Evolutionary conservation across 2,113 vertebrate genomes (phyloP), one percentile per base, ranked within the genome.

Genomic region (Forbesichthys papilliferus): DNA sequence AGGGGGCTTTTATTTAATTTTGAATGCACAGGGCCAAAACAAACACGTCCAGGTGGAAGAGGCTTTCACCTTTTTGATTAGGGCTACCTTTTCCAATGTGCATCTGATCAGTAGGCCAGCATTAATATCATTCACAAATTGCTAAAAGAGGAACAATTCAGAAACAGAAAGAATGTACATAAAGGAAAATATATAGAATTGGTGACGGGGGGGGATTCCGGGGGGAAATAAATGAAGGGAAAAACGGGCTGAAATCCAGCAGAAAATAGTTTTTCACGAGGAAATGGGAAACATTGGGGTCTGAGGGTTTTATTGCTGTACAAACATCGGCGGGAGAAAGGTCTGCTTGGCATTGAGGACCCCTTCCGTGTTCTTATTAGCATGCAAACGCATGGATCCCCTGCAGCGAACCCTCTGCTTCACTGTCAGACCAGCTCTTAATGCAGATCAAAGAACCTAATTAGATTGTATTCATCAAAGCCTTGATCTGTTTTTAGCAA

Each of bases 351-450:
- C 66, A 75, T 34, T 46, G 20, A 49, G 80, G 71, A 60, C 68
- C n/a, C 13, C 60, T 59, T 79, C 64, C 48, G 9, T 10, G 55
- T 64, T 56, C 57, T 74, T 71, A 79, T 67, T 59, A 80, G 74
- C 56, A 66, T 34, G 14, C 27, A 0, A 54, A 16, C 16, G 14
- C 47, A 51, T 16, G n/a, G 1, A 48, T 62, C 74, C 60, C 80
- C 70, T 12, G 65, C 54, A 77, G 71, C 56, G 5, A 75, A 64
- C 55, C 57, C 48, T 54, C 77, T 64, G 12, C 53, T 62, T 52
- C 54, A 52, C 64, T 73, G 66, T 84, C 75, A 77, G 61, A 48
- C 53, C 12, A 53, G 48, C 59, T 82, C 81, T 69, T 68, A 80
- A 75, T 79, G 56, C 58, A 72, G 69, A 70, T 85, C 63, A 70